phyloP scores from a whole-genome alignment of 2,113 vertebrate species.

The Gorsachius goisagi region DNA sequence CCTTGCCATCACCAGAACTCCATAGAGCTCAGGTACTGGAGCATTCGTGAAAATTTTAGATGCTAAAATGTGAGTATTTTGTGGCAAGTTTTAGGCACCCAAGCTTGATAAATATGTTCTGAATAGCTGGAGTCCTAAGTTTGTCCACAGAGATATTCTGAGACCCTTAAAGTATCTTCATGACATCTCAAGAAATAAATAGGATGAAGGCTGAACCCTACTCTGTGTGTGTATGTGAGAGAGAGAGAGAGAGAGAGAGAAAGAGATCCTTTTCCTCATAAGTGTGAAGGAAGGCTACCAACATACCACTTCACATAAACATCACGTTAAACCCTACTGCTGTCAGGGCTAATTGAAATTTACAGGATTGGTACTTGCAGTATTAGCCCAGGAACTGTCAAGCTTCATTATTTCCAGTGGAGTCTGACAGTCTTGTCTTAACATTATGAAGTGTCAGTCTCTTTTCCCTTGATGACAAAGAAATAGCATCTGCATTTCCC shows the following conservation, averaged over 20 bases:
- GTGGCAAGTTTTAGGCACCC: not conserved
- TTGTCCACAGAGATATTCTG: not conserved
- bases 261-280: constrained; percentile 7
- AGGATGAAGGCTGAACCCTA: not conserved
- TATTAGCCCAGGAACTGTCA: constrained; percentile 58
- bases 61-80: not conserved
- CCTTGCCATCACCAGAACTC: not conserved
- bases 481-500: constrained; percentile 55
- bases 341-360: constrained; percentile 50
- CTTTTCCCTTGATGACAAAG: constrained; percentile 50
- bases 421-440: constrained; percentile 39
- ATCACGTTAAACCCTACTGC: constrained; percentile 39
- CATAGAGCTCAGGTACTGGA: not conserved
- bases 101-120: not conserved
- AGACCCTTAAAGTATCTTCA: not conserved
- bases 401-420: constrained; percentile 48
- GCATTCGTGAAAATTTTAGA: not conserved
- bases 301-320: constrained; percentile 46
- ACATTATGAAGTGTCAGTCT: constrained; percentile 51
- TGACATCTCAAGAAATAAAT: not conserved
- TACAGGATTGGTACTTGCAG: constrained; percentile 33
- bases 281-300: constrained; percentile 60
- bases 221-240: not conserved
- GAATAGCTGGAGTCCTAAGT: not conserved
- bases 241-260: not conserved